Conservation (phyloP, 2,888 invertebrate genomes). For the Anthoptus insignis region DNA sequence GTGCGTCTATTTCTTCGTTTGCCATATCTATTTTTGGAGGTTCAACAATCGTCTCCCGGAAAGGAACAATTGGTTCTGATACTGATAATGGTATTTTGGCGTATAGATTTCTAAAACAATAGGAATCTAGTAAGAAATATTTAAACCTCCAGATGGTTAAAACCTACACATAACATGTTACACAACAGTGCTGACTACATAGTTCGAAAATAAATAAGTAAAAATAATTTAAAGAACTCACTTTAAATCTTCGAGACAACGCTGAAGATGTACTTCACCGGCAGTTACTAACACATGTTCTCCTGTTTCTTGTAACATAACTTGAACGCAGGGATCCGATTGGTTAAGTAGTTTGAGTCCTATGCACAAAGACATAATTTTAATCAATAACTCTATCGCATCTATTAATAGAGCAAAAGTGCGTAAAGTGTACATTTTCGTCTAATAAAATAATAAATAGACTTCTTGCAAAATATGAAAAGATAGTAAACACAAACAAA, state of each 20-base stretch:
- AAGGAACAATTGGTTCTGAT: conserved; percentile 98
- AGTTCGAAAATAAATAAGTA: no score
- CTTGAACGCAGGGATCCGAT: conserved; percentile 97
- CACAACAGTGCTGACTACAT: no score
- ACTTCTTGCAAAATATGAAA: no score
- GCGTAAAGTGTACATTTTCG: no score
- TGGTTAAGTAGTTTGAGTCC: conserved; percentile 96
- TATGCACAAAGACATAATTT: conserved; percentile 69
- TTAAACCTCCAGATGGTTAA: no score
- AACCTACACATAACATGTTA: no score
- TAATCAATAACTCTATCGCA: no score
- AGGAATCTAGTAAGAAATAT: not conserved
- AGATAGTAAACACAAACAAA: no score
- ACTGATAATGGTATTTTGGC: conserved; percentile 96
- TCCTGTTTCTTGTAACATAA: conserved; percentile 96
- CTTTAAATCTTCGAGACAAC: conserved; percentile 97
- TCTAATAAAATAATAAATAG: no score
- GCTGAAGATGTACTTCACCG: conserved; percentile 98
- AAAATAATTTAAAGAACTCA: conserved; percentile 56
- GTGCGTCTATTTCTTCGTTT: conserved; percentile 93
- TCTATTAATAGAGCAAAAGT: no score
- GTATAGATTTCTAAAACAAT: conserved; percentile 87
- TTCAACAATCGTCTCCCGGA: conserved; percentile 96
- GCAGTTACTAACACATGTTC: conserved; percentile 98
- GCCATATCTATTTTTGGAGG: conserved; percentile 95